phyloP scores from a whole-genome alignment of 1,140 invertebrate species.

The Macrostomum lignano region DNA sequence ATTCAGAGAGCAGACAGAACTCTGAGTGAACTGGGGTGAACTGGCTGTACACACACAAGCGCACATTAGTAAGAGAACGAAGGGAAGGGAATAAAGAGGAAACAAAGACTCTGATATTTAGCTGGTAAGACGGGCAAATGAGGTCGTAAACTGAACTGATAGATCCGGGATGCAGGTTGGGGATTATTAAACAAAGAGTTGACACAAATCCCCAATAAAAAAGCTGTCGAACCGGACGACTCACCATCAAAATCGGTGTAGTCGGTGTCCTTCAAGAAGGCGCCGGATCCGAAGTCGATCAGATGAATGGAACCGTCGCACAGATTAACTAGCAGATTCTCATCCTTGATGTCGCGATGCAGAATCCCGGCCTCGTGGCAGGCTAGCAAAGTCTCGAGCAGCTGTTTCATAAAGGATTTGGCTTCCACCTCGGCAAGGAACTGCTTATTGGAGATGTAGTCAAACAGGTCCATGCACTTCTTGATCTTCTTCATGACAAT shows the following conservation, averaged over 20 bases:
- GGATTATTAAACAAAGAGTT: too few relatives aligned
- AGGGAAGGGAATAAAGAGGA: too few relatives aligned
- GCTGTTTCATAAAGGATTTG: slow-evolving; percentile 31
- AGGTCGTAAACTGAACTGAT: too few relatives aligned
- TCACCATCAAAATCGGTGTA: slow-evolving; percentile 42
- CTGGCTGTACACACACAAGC: too few relatives aligned
- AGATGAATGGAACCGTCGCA: slow-evolving; percentile 32
- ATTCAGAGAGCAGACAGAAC: too few relatives aligned
- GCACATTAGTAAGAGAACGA: too few relatives aligned
- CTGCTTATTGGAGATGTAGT: slow-evolving; percentile 38
- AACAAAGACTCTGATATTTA: too few relatives aligned
- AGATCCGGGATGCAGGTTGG: too few relatives aligned
- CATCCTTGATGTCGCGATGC: slow-evolving; percentile 41
- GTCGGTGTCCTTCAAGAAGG: slow-evolving; percentile 33
- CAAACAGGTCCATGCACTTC: slow-evolving; percentile 37
- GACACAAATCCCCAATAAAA: too few relatives aligned
- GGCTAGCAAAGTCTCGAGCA: slow-evolving; percentile 21
- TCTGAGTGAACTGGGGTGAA: too few relatives aligned
- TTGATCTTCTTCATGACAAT: slow-evolving; percentile 39
- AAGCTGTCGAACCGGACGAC: too few relatives aligned
- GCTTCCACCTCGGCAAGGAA: slow-evolving; percentile 32
- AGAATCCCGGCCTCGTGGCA: slow-evolving; percentile 26
- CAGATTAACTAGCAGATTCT: slow-evolving; percentile 37
- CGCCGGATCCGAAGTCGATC: slow-evolving; percentile 41
- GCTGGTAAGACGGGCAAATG: too few relatives aligned